Base-by-base conservation (phyloP, 2,113 vertebrate genomes). In the Amphiprion ocellaris region DNA sequence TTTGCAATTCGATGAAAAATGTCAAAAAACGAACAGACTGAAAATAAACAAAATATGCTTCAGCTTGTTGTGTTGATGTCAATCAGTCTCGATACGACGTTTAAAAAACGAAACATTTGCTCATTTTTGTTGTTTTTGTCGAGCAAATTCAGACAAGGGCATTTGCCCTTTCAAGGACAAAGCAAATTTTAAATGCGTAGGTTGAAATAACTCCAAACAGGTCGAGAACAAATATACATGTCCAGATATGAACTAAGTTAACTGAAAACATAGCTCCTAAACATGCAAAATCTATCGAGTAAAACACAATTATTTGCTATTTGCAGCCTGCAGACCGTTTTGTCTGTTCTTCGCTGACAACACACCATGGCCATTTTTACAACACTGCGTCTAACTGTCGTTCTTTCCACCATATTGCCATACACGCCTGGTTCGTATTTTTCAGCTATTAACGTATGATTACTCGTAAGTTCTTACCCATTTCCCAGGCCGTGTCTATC, bases 151-250 rank as follows among this genome's bases (percentile, higher is more conserved):
- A 86, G 26, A 90, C 91, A 93, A 91, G 92, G 90, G 91, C 94
- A 92, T 92, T 90, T 93, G 93, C 83, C 93, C 92, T 92, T 84
- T 93, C 94, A 96, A 96, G 95, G 95, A 96, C 95, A 96, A 96
- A 95, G 95, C 89, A 91, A 63, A 91, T 95, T 94, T 94, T 93
- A 94, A 95, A 93, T 96, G 95, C 95, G 95, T 94, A 95, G 94
- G 82, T 89, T 83, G 75, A 87, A 90, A 91, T 75, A 90, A 87
- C 74, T 86, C 83, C 53, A 58, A 88, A 90, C 39, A 82, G 52
- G 44, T 87, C 70, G 59, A 66, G 52, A 60, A 88, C 64, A 82
- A 92, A 88, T 24, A 33, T 17, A 6, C 46, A 44, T 30, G 17
- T 73, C 59, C 47, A 79, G 52, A 81, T 67, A 67, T 50, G 9